Evolutionary conservation across 2,113 vertebrate species (phyloP).

Genomic region (Toxostoma redivivum): DNA sequence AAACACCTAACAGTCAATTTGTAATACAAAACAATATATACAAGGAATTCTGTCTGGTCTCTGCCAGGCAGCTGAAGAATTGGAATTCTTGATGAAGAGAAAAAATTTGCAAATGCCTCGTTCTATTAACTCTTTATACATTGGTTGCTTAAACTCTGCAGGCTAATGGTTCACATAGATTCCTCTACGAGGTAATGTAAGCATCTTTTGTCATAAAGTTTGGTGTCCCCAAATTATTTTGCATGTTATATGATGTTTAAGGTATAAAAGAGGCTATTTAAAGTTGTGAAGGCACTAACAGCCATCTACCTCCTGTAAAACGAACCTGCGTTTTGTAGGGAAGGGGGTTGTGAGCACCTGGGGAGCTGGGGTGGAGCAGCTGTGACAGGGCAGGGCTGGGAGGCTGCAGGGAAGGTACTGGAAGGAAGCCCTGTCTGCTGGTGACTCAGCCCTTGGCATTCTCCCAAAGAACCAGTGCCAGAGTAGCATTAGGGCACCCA

Average conservation of each 20-base stretch:
- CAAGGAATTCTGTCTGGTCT: not conserved
- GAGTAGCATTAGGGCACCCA: not conserved
- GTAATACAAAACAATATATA: constrained; percentile 28
- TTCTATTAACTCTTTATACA: not conserved
- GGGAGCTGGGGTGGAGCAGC: rapidly evolving
- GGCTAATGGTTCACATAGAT: not conserved
- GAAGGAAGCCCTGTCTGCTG: not conserved
- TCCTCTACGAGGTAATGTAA: not conserved
- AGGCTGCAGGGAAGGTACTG: not conserved
- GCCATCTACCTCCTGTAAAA: not conserved
- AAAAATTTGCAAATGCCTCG: not conserved
- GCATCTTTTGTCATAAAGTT: not conserved
- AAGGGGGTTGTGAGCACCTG: rapidly evolving
- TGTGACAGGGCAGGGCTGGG: not conserved
- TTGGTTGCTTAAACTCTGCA: not conserved
- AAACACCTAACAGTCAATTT: constrained; percentile 57
- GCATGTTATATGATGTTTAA: not conserved
- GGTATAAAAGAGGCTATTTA: not conserved
- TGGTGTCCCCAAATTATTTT: not conserved
- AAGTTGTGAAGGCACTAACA: not conserved
- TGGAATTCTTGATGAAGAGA: not conserved
- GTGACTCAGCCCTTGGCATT: not conserved
- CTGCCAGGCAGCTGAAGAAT: constrained; percentile 18
- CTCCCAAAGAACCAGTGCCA: not conserved
- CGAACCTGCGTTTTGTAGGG: not conserved